Percentiles rank a stretch among this genome's conserved stretches.
These are phyloP conservation scores for Leptosomus discolor DNA, from an alignment of 2,113 vertebrate genomes.

Conservation along the genomic window DNA sequence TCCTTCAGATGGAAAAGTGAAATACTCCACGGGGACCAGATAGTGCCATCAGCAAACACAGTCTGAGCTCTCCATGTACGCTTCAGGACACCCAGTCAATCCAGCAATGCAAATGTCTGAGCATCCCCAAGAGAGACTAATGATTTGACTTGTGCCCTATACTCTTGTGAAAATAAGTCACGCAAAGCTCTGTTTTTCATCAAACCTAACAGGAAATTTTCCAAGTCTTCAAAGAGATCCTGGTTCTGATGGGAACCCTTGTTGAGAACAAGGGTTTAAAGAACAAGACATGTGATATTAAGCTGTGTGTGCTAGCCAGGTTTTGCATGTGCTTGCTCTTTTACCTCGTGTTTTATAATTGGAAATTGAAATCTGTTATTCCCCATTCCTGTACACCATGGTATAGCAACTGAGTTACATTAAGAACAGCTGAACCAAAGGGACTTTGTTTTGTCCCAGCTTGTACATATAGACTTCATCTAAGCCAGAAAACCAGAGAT, in stretches of 20 bases:
- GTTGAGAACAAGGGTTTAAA: background rate
- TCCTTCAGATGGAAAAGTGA: background rate
- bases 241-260: background rate
- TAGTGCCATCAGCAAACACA: background rate
- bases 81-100: background rate
- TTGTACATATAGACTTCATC: background rate
- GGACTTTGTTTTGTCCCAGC: background rate
- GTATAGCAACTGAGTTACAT: background rate
- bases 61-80: fast-evolving
- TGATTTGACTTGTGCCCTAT: background rate
- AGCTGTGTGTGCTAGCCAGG: background rate
- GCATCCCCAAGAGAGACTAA: background rate
- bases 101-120: background rate
- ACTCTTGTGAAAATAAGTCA: background rate
- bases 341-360: background rate
- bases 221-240: slow-evolving; percentile 22
- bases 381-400: background rate
- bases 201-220: slow-evolving; percentile 12
- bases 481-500: background rate
- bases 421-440: slow-evolving; percentile 1
- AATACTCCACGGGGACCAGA: background rate
- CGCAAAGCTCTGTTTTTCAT: slow-evolving; percentile 21
- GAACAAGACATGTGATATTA: background rate
- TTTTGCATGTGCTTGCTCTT: background rate
- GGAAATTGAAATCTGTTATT: background rate